Evolutionary conservation across 2,113 vertebrate species (phyloP), one percentile per base, ranked within the genome.

Genomic region (Dunckerocampus dactyliophorus): DNA sequence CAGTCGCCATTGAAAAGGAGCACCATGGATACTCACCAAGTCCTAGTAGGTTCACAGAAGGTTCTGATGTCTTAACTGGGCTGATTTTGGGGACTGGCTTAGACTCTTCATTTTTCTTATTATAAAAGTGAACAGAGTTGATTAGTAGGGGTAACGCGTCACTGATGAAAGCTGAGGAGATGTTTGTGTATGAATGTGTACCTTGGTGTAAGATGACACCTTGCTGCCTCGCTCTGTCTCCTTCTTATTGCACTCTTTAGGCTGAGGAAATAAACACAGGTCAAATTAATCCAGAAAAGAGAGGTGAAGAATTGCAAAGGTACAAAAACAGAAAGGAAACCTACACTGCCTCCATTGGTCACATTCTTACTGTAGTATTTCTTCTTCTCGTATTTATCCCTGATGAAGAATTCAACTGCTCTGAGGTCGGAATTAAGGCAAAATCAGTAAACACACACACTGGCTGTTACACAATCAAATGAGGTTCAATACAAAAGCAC

Each of bases 381-480:
- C 92, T 97, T 98, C 90, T 95, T 95, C 83, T 98, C 95, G 3
- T 98, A 98, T 89, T 98, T 97, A 90, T 98, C 95, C 90, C 95
- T 93, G 92, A 97, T 97, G 88, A 98, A 97, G 91, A 94, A 95
- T 86, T 98, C 95, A 84, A 97, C 95, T 69, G 95, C 93, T 94
- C 95, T 98, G 81, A 42, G 54, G 28, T 31, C 47, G 63, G 16
- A 62, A 77, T 87, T 83, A 87, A 85, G 64, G 53, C 24, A 13
- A 56, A 15, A 42, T 14, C 47, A 58, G 59, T 47, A 1, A 1
- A 1, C 39, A 5, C 48, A n/a, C 20, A 48, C 47, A n/a, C 21
- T 49, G 8, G 28, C 3, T 1, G 22, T 2, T 8, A 39, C 52
- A 55, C 22, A 51, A 51, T 51, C 13, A 14, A 15, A 22, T 12